Evolutionary conservation across 2,113 vertebrate species (phyloP).

Genomic region (Polyodon spathula): DNA sequence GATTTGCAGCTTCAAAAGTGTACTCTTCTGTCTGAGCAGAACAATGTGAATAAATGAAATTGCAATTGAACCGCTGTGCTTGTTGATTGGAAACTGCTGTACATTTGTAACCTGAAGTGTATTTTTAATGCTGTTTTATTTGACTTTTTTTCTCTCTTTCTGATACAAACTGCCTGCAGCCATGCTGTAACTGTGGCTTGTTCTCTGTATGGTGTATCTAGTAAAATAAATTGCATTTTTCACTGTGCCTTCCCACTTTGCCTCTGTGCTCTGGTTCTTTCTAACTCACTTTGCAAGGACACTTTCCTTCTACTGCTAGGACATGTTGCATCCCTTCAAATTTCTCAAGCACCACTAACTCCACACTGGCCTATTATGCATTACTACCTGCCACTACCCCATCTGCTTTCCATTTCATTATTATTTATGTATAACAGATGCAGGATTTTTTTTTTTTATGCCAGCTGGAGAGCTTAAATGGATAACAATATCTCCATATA

Average conservation of each 20-base stretch:
- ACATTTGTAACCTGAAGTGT: constrained; percentile 75
- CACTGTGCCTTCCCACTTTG: constrained; percentile 60
- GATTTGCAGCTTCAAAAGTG: constrained; percentile 49
- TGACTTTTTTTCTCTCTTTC: constrained; percentile 24
- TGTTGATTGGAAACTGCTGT: constrained; percentile 67
- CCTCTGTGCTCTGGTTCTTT: constrained; percentile 67
- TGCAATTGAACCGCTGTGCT: constrained; percentile 55
- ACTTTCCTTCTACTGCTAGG: constrained; percentile 4
- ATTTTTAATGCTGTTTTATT: constrained; percentile 58
- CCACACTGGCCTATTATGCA: constrained; percentile 5
- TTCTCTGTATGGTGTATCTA: constrained; percentile 73
- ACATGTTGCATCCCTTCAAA: constrained; percentile 5
- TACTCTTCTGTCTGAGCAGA: constrained; percentile 46
- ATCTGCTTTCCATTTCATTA: constrained; percentile 5
- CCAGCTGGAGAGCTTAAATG: neutral
- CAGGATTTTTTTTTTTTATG: neutral
- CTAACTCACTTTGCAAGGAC: constrained; percentile 36
- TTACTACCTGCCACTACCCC: constrained; percentile 9
- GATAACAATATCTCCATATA: no score
- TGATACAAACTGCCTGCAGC: constrained; percentile 57
- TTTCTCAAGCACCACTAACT: constrained; percentile 12
- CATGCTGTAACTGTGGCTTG: constrained; percentile 68
- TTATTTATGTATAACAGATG: neutral
- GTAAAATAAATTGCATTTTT: constrained; percentile 81
- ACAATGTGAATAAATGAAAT: constrained; percentile 56